phyloP scores from a whole-genome alignment of 2,888 invertebrate species.

The Phania funesta region DNA sequence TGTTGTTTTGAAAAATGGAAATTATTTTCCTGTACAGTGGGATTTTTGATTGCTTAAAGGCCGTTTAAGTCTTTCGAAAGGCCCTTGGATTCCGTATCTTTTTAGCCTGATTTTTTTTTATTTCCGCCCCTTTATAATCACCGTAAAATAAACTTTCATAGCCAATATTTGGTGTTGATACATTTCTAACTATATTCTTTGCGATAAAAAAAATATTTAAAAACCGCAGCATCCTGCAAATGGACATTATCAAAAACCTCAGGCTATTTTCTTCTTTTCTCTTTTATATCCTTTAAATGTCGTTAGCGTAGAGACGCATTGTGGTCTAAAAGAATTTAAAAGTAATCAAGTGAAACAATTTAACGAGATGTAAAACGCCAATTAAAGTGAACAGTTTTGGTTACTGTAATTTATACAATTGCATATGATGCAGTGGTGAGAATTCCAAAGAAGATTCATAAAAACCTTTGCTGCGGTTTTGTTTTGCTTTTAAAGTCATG shows the following conservation, averaged over 20 bases:
- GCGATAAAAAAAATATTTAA: constrained; percentile 49
- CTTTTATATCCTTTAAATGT: too few species aligned
- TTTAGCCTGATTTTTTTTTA: background rate
- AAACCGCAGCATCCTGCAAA: constrained; percentile 36
- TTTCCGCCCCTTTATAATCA: background rate
- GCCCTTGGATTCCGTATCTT: background rate
- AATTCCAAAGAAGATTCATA: too few species aligned
- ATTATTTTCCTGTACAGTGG: too few species aligned
- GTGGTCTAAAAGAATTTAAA: background rate
- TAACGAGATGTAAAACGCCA: constrained; percentile 57
- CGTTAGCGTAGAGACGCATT: background rate
- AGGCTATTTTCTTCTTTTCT: background rate
- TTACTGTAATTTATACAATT: background rate
- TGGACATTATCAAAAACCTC: constrained; percentile 43
- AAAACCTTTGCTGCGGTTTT: too few species aligned
- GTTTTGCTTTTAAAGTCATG: too few species aligned
- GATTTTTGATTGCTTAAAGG: too few species aligned
- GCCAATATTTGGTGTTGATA: constrained; percentile 22
- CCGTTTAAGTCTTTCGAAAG: background rate
- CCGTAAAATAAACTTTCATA: background rate
- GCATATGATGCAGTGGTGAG: too few species aligned
- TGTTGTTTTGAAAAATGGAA: too few species aligned
- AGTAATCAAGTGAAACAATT: constrained; percentile 16
- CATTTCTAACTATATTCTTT: constrained; percentile 8
- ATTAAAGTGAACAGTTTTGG: constrained; percentile 47